Base-by-base conservation (phyloP, 1,140 invertebrate species). In the Cydia strobilella region DNA sequence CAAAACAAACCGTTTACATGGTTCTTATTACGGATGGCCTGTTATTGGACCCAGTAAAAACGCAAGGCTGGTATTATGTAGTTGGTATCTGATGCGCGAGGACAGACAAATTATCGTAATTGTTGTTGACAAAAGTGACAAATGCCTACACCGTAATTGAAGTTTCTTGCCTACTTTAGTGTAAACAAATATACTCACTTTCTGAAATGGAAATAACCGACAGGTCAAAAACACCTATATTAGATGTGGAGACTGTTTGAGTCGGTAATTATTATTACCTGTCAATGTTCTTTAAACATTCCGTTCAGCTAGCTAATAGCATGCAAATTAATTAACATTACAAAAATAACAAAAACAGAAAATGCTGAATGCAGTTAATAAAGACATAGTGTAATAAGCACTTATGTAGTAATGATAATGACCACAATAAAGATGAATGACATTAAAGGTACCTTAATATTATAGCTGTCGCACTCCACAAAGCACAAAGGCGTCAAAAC, bases 1-100 rank as follows among this genome's bases (percentile, higher is more conserved):
- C 27, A n/a, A 69, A 69, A 69, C 65, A 69, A 69, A 35, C 13
- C 27, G 12, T 69, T 69, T 69, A 35, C 20, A 23, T 35, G 65
- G 65, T n/a, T 69, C 65, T 69, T 69, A 35, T 69, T 69, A 69
- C 65, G 15, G n/a, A n/a, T 5, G 7, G n/a, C 5, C 18, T n/a
- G 54, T 23, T 59, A 59, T 59, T 59, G 54, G 54, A 59, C 2
- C 20, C 6, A 2, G 54, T 54, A 59, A 23, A 59, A 59, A 59
- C 54, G 54, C 54, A 23, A 59, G 51, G 18, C 20, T 59, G 9
- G 20, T 23, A 59, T 18, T 18, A 54, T 18, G 7, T n/a, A 59
- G 10, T 23, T 59, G 54, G 15, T n/a, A 7, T 48, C 45, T 15
- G 15, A 13, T 48, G 15, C 6, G 48, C 48, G n/a, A 59, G 54